Base-by-base conservation (phyloP, 2,113 vertebrate genomes). In the Pedetes capensis region DNA sequence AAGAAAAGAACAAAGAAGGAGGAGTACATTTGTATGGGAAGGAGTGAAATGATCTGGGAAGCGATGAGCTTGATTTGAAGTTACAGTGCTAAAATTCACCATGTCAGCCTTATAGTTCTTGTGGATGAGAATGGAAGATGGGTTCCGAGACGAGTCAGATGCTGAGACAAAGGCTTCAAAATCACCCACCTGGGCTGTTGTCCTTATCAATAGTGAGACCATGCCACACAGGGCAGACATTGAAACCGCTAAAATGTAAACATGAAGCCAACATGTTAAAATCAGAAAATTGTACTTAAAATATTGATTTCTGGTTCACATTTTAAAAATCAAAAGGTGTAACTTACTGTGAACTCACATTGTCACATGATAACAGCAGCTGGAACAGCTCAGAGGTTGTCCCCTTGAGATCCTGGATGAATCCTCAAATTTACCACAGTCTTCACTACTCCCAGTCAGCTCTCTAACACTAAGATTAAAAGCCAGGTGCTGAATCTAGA, bases 201-300 rank as follows among this genome's bases (percentile, higher is more conserved):
- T 75, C 23, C 74, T 87, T 53, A 27, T 79, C 57, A 91, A 32
- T 10, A 85, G 59, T 47, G 90, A 75, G 72, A 16, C 42, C n/a
- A 44, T 29, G 75, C 42, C 8, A 2, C 23, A 18, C 34, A 23
- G 34, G 51, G 23, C 66, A 68, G 42, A 72, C 20, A 10, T 39
- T 57, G 69, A 69, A 69, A 94, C 39, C 34, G 17, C 59, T 42
- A 42, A 63, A 79, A 44, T 53, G 25, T 69, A 25, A 53, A 59
- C 74, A 93, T 64, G 64, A 84, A 84, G 22, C 27, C 76, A 87
- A 68, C 20, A 37, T 84, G 83, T 93, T 83, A 53, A 88, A 84
- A 91, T 92, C 64, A 82, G 88, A 42, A 88, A 63, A 74, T 85
- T 90, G 47, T 80, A 90, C 71, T 87, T 86, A 61, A 93, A 80